Conservation (phyloP, 2,113 vertebrate species). For the Nothocercus julius region DNA sequence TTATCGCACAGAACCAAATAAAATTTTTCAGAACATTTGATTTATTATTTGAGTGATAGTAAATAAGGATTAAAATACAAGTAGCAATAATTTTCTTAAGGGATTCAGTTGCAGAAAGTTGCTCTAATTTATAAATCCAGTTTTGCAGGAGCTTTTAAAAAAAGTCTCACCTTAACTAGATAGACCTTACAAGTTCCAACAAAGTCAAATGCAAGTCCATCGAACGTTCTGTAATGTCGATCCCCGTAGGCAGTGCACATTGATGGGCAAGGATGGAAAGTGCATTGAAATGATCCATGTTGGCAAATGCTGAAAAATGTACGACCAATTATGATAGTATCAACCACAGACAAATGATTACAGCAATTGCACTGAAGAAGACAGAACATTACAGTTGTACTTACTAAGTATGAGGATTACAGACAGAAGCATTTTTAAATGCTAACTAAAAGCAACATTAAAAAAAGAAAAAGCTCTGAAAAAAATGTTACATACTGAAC, state of each 20-base stretch:
- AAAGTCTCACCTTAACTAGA: constrained; percentile 88
- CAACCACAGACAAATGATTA: background rate
- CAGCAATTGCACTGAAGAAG: background rate
- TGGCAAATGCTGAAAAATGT: constrained; percentile 86
- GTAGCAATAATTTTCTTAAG: background rate
- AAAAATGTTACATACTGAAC: background rate
- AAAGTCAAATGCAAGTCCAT: constrained; percentile 92
- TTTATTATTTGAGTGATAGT: background rate
- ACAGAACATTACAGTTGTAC: background rate
- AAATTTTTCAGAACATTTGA: background rate
- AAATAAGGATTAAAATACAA: background rate
- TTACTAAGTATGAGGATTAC: background rate
- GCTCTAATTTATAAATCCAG: background rate
- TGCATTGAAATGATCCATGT: constrained; percentile 89
- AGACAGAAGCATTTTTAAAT: background rate
- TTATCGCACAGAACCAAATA: background rate
- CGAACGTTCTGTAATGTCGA: constrained; percentile 93
- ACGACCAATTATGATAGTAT: background rate
- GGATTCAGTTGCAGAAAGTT: background rate
- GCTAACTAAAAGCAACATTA: background rate
- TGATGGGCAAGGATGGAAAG: constrained; percentile 89
- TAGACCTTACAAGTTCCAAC: constrained; percentile 90
- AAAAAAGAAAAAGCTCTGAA: background rate
- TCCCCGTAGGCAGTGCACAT: constrained; percentile 93
- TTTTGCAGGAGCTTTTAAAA: background rate